Evolutionary conservation across 1,140 invertebrate species (phyloP).

Genomic region (Macrobrachium nipponense): DNA sequence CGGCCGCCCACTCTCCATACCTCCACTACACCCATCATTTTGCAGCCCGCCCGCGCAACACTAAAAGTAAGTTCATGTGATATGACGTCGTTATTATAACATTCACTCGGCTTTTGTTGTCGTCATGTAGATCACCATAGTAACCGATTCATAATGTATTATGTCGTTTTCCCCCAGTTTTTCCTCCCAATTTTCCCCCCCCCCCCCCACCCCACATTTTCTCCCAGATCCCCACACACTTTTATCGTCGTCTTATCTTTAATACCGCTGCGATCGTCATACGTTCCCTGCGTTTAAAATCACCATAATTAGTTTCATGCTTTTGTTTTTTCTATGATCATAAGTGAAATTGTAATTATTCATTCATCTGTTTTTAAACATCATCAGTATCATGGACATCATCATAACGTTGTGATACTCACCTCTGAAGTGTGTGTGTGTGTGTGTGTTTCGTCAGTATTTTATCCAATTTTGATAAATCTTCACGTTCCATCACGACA

Average conservation of each 20-base stretch:
- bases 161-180: not conserved
- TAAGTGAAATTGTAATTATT: too few species aligned
- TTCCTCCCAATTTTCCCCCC: not conserved
- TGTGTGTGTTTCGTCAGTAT: too few species aligned
- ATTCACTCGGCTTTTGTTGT: not conserved
- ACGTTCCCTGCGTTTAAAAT: not conserved
- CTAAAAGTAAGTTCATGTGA: conserved; percentile 16
- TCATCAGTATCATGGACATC: too few species aligned
- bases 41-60: conserved; percentile 16
- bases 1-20: conserved; percentile 1
- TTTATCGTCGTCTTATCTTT: not conserved
- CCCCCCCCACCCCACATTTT: too few species aligned
- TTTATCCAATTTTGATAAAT: too few species aligned
- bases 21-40: conserved; percentile 21
- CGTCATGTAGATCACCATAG: not conserved
- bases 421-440: too few species aligned
- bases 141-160: not conserved
- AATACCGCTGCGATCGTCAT: not conserved
- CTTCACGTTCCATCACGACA: too few species aligned
- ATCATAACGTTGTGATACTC: too few species aligned
- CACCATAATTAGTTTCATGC: too few species aligned
- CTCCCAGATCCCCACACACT: too few species aligned
- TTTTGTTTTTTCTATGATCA: too few species aligned
- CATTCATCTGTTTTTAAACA: too few species aligned
- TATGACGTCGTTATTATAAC: not conserved